These are phyloP conservation scores for Lamprotornis superbus DNA, from an alignment of 2,113 vertebrate genomes.

Conservation along the genomic window DNA sequence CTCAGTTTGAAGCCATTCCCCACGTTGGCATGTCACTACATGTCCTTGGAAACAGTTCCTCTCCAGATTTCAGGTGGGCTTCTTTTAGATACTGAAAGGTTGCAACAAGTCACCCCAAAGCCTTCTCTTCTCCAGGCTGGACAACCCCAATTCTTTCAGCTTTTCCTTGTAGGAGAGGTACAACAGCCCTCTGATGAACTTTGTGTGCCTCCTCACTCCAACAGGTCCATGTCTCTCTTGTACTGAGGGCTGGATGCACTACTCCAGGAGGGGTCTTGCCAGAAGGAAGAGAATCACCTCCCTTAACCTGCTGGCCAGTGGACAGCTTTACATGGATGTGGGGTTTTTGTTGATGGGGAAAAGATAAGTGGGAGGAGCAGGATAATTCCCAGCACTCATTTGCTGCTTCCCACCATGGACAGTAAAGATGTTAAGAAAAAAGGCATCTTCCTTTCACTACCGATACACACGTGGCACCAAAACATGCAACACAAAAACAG, in stretches of 20 bases:
- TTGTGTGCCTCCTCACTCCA: not conserved
- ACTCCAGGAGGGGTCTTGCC: not conserved
- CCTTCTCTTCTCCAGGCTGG: not conserved
- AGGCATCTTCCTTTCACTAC: not conserved
- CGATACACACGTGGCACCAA: rapidly evolving
- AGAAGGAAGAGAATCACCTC: not conserved
- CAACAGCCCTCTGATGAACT: not conserved
- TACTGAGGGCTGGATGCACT: not conserved
- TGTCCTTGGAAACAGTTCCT: not conserved
- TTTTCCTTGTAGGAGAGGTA: not conserved
- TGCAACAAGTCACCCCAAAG: not conserved
- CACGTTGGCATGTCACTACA: rapidly evolving
- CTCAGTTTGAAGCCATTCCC: not conserved
- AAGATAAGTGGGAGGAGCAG: not conserved
- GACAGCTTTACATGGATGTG: not conserved
- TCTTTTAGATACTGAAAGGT: not conserved
- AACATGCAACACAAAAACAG: not conserved
- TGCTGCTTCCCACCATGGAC: not conserved
- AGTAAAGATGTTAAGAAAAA: not conserved
- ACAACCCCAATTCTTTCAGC: not conserved
- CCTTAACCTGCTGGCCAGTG: not conserved
- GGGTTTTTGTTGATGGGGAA: not conserved
- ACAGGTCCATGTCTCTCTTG: not conserved
- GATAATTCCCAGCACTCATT: not conserved
- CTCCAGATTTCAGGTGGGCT: not conserved